These are phyloP conservation scores for Caenorhabditis sulstoni DNA, from an alignment of 2,888 invertebrate genomes.

Conservation along the genomic window DNA sequence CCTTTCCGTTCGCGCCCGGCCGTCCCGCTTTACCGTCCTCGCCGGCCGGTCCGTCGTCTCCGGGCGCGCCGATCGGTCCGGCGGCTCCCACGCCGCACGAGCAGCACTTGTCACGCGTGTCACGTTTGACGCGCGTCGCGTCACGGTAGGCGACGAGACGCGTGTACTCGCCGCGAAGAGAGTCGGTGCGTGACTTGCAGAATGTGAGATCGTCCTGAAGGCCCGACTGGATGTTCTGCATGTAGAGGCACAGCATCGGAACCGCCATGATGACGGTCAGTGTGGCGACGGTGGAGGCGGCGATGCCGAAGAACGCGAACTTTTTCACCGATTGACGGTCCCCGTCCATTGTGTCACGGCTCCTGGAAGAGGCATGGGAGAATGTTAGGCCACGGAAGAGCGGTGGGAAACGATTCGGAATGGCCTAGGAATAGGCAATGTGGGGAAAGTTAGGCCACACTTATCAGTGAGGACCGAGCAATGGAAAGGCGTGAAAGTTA, in stretches of 20 bases:
- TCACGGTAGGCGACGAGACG: conserved; percentile 57
- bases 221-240: conserved; percentile 78
- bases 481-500: too few species aligned
- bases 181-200: conserved; percentile 75
- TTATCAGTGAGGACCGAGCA: too few species aligned
- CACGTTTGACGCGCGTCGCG: conserved; percentile 38
- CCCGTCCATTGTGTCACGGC: conserved; percentile 52
- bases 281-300: conserved; percentile 75
- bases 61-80: conserved; percentile 64
- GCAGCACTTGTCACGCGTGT: conserved; percentile 61
- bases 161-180: conserved; percentile 75
- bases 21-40: conserved; percentile 61
- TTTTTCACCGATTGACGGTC: conserved; percentile 72
- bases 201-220: conserved; percentile 78
- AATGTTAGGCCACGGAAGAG: background rate
- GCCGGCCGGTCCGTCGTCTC: conserved; percentile 59
- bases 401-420: conserved; percentile 3
- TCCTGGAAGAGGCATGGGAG: background rate
- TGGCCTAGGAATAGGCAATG: too few species aligned
- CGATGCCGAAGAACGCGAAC: conserved; percentile 77
- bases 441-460: too few species aligned
- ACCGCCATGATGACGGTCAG: conserved; percentile 77
- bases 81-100: conserved; percentile 70
- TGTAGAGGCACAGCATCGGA: conserved; percentile 79
- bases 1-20: conserved; percentile 62